Percentiles rank a stretch among this genome's conserved stretches.
These are phyloP conservation scores for Hydropotes inermis DNA, from an alignment of 2,113 vertebrate genomes.

Conservation along the genomic window DNA sequence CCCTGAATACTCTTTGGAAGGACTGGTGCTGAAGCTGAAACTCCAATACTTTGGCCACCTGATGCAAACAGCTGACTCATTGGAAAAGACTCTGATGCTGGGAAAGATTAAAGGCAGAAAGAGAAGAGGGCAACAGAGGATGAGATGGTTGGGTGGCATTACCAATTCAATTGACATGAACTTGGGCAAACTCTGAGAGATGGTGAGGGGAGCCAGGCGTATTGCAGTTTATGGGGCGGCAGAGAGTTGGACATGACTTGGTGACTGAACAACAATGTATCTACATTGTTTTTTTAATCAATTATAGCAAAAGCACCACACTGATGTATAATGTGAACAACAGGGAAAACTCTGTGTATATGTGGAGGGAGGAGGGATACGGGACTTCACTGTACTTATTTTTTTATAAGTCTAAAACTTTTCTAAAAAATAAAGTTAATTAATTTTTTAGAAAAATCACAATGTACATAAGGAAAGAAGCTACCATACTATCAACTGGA, in stretches of 20 bases:
- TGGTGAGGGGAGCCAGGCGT: neutral
- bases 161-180: neutral
- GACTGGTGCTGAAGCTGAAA: neutral
- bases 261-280: neutral
- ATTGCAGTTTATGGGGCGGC: accelerated
- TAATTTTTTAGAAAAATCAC: neutral
- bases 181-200: neutral
- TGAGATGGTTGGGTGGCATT: neutral
- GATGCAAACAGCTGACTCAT: neutral
- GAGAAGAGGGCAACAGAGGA: neutral
- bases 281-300: neutral
- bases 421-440: neutral
- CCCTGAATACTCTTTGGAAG: neutral
- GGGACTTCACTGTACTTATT: neutral
- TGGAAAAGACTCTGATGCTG: neutral
- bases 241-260: neutral
- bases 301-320: neutral
- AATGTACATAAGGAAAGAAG: neutral
- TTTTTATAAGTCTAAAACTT: neutral
- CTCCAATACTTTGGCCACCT: neutral
- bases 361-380: neutral
- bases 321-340: neutral
- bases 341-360: neutral
- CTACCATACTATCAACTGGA: neutral
- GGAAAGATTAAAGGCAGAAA: neutral